A percentile compares a stretch with the other conserved stretches of the same genome.
These are phyloP conservation scores for Brachyptera putata DNA, from an alignment of 2,888 invertebrate species.

Conservation along the genomic window DNA sequence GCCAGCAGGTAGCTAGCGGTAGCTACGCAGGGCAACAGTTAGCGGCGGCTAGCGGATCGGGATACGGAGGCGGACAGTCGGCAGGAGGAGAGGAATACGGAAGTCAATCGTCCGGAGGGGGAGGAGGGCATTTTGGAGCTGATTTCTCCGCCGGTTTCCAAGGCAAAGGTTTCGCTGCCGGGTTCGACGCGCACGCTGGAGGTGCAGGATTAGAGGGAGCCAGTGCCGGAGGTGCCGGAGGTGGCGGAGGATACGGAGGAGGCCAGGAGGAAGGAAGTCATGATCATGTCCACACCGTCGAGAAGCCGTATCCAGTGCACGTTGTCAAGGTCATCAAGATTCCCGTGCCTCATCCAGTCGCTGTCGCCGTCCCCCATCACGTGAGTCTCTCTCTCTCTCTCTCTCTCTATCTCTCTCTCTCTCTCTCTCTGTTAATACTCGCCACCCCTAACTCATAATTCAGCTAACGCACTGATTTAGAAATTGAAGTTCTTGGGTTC, in stretches of 20 bases:
- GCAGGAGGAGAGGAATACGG: background rate
- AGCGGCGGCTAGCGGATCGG: background rate
- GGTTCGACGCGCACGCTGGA: slow-evolving; percentile 23
- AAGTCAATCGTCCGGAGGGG: slow-evolving; percentile 7
- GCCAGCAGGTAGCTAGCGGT: background rate
- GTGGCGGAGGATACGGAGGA: background rate
- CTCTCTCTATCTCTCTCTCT: too few relatives aligned
- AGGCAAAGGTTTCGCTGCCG: slow-evolving; percentile 25
- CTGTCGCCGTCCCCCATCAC: slow-evolving; percentile 29
- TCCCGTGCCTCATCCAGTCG: slow-evolving; percentile 30
- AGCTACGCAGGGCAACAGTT: slow-evolving; percentile 18
- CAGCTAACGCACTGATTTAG: too few relatives aligned
- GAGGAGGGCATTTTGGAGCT: background rate
- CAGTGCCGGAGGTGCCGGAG: background rate
- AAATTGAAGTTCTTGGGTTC: too few relatives aligned
- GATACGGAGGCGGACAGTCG: background rate
- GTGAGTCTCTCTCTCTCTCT: too few relatives aligned
- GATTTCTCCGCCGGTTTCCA: background rate
- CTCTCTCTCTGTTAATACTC: too few relatives aligned
- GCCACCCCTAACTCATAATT: too few relatives aligned
- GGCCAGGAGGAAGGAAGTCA: slow-evolving; percentile 16
- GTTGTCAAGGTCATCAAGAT: slow-evolving; percentile 35
- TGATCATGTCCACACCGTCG: slow-evolving; percentile 21
- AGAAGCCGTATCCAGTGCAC: slow-evolving; percentile 26
- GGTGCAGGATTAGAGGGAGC: slow-evolving; percentile 10